These are phyloP conservation scores for Tiliqua scincoides DNA, from an alignment of 2,113 vertebrate species.

Conservation along the genomic window DNA sequence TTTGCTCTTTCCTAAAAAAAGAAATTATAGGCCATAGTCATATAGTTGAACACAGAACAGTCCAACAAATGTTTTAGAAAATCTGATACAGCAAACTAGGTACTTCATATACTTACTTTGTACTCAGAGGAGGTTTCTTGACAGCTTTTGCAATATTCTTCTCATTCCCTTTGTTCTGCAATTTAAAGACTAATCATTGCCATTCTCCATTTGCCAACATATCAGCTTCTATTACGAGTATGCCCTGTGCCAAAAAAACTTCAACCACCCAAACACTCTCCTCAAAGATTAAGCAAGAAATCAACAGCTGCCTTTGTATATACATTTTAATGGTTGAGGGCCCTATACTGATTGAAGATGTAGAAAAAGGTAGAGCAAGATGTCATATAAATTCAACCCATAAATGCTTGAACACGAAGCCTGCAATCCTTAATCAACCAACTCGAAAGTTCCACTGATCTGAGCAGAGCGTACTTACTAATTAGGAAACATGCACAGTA, in stretches of 20 bases:
- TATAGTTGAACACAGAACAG: background rate
- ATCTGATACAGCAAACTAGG: accelerated
- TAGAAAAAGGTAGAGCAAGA: too few relatives aligned
- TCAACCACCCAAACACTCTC: background rate
- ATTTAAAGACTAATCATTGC: background rate
- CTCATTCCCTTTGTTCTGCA: slow-evolving; percentile 61
- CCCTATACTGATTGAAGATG: too few relatives aligned
- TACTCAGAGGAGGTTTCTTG: slow-evolving; percentile 47
- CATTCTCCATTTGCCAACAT: background rate
- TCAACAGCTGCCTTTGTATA: background rate
- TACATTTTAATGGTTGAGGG: too few relatives aligned
- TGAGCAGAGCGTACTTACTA: too few relatives aligned
- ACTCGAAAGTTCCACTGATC: too few relatives aligned
- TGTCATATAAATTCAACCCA: background rate
- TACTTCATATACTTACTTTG: slow-evolving; percentile 62
- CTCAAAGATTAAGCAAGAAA: background rate
- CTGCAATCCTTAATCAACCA: too few relatives aligned
- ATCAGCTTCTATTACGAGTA: background rate
- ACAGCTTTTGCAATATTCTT: slow-evolving; percentile 56
- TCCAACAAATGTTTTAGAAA: too few relatives aligned
- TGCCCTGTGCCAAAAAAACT: background rate
- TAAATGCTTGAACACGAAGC: background rate
- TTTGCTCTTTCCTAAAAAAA: slow-evolving; percentile 6
- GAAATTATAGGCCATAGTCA: background rate
- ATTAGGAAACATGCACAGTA: too few relatives aligned